Conservation (phyloP, 2,797 vertebrate species). For the Myoxocephalus aenaeus region DNA sequence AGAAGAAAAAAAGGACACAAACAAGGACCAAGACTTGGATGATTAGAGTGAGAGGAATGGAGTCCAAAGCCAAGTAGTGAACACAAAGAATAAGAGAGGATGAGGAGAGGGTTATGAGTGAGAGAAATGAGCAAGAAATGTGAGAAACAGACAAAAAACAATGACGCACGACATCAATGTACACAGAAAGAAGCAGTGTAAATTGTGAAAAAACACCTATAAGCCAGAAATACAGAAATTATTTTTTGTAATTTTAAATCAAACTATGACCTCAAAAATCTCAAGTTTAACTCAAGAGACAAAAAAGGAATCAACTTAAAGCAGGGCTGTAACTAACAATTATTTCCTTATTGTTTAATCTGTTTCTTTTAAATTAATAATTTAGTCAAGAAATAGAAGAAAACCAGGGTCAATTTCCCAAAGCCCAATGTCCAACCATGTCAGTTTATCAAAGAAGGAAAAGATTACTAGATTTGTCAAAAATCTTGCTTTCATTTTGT, state of each 20-base stretch:
- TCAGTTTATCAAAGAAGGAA: neutral
- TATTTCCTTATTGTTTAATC: neutral
- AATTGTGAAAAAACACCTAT: neutral
- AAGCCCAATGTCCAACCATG: neutral
- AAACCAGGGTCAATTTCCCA: neutral
- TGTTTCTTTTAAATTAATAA: neutral
- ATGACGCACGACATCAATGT: slow-evolving; percentile 12
- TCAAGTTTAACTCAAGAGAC: neutral
- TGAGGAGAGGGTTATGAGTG: slow-evolving; percentile 37
- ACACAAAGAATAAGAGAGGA: slow-evolving; percentile 39
- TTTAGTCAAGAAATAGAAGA: neutral
- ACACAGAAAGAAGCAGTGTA: neutral
- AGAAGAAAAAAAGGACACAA: slow-evolving; percentile 24
- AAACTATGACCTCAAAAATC: neutral
- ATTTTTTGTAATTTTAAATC: neutral
- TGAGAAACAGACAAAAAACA: slow-evolving; percentile 26
- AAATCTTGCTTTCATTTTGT: too few relatives aligned
- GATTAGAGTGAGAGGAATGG: slow-evolving; percentile 55
- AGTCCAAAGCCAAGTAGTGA: slow-evolving; percentile 62
- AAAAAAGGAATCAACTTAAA: neutral
- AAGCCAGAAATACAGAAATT: slow-evolving; percentile 5
- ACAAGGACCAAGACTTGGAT: slow-evolving; percentile 38
- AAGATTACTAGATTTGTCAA: too few relatives aligned
- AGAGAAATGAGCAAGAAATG: slow-evolving; percentile 34
- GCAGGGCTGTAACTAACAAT: too few relatives aligned